Conservation (phyloP, 1,140 invertebrate species). For the Brachionus calyciflorus region DNA sequence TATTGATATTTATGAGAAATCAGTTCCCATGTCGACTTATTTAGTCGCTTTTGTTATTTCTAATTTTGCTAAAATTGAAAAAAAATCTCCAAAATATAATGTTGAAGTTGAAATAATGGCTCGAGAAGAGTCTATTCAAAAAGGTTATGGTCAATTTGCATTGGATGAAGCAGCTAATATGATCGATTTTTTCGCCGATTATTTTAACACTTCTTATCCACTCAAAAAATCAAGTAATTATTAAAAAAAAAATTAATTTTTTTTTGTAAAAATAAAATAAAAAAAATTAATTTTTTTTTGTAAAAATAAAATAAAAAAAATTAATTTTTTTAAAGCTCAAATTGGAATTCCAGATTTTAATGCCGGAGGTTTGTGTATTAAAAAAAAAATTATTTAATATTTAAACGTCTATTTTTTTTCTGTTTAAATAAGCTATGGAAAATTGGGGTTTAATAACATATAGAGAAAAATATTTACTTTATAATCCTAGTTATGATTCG, state of each 20-base stretch:
- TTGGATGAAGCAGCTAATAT: constrained; percentile 5
- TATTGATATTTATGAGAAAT: constrained; percentile 52
- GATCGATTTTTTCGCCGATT: not conserved
- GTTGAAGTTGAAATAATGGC: constrained; percentile 15
- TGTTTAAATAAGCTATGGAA: constrained; percentile 72
- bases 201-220: constrained; percentile 2
- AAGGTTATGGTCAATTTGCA: constrained; percentile 9
- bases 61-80: constrained; percentile 31
- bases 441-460: constrained; percentile 68
- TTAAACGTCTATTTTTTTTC: not conserved
- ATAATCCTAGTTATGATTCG: constrained; percentile 70
- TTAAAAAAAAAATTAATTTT: too few species aligned
- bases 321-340: constrained; percentile 20
- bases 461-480: constrained; percentile 60
- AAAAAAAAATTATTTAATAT: not conserved
- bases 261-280: too few species aligned
- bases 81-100: not conserved
- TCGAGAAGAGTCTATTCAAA: constrained; percentile 21
- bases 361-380: constrained; percentile 1
- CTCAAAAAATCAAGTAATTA: constrained; percentile 51
- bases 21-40: constrained; percentile 79
- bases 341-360: not conserved
- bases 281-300: too few species aligned
- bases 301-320: too few species aligned
- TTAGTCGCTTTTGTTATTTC: constrained; percentile 65